These are phyloP conservation scores for Gobio gobio DNA, from an alignment of 2,113 vertebrate species.

Conservation along the genomic window DNA sequence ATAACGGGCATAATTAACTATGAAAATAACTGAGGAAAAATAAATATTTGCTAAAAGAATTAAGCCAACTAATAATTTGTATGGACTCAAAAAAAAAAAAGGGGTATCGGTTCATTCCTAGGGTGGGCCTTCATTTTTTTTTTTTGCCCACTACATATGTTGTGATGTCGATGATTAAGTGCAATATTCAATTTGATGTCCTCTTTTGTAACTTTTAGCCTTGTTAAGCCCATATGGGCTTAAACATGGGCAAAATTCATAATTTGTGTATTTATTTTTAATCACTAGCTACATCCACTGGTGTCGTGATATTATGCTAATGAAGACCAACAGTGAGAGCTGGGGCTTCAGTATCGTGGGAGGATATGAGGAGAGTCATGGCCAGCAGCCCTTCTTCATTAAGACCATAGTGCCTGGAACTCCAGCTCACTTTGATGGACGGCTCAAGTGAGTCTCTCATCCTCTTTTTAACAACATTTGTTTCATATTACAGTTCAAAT, in stretches of 20 bases:
- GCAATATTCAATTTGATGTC: neutral
- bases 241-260: neutral
- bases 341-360: slow-evolving; percentile 97
- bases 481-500: neutral
- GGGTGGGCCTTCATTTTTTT: no score
- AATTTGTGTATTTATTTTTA: neutral
- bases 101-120: no score
- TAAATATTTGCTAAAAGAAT: no score
- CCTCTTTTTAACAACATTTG: neutral
- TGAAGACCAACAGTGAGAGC: slow-evolving; percentile 87
- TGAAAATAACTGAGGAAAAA: no score
- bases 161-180: no score
- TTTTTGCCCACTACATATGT: no score
- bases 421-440: slow-evolving; percentile 85
- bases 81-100: no score
- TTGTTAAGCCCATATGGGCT: neutral
- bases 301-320: slow-evolving; percentile 87
- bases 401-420: slow-evolving; percentile 94
- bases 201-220: neutral
- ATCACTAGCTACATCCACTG: slow-evolving; percentile 85
- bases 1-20: no score
- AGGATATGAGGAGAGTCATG: slow-evolving; percentile 88
- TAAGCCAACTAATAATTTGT: no score
- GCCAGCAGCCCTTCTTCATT: slow-evolving; percentile 93
- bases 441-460: slow-evolving; percentile 82